Percentiles rank a stretch among this genome's conserved stretches.
Evolutionary conservation across 2,888 invertebrate genomes (phyloP).

Genomic region (Miltochrista miniata): DNA sequence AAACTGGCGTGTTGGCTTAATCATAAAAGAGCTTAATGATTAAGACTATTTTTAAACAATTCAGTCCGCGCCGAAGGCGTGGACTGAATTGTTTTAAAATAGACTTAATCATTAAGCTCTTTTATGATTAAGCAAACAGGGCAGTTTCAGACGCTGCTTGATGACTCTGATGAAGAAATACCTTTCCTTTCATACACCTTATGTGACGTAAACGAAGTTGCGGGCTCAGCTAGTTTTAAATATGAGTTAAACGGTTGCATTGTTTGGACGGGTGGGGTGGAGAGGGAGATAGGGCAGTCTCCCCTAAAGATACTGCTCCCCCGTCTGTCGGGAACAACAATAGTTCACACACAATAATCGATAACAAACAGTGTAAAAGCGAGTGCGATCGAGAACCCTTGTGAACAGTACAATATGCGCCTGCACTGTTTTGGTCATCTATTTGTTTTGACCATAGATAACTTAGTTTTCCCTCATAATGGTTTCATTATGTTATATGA

Average conservation of each 20-base stretch:
- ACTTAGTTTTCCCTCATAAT: constrained; percentile 25
- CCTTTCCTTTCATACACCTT: no score
- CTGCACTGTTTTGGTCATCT: constrained; percentile 38
- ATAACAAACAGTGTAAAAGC: constrained; percentile 48
- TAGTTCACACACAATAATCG: constrained; percentile 77
- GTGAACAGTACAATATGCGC: constrained; percentile 37
- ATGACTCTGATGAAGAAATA: no score
- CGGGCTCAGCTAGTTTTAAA: constrained; percentile 36
- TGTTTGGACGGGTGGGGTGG: constrained; percentile 38
- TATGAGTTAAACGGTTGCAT: constrained; percentile 40
- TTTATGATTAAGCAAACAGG: no score
- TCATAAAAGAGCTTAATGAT: no score
- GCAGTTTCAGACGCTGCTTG: no score
- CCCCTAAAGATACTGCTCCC: constrained; percentile 76
- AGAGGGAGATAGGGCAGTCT: constrained; percentile 44
- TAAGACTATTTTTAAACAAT: no score
- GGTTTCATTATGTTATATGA: constrained; percentile 25
- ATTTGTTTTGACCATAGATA: constrained; percentile 7
- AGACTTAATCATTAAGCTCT: no score
- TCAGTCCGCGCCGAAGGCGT: no score
- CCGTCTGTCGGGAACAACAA: constrained; percentile 63
- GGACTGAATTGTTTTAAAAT: no score
- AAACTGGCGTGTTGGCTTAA: no score
- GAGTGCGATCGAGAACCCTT: constrained; percentile 23
- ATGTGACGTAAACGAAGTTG: no score